These are phyloP conservation scores for Magallana angulata DNA, from an alignment of 1,140 invertebrate species.

Conservation along the genomic window DNA sequence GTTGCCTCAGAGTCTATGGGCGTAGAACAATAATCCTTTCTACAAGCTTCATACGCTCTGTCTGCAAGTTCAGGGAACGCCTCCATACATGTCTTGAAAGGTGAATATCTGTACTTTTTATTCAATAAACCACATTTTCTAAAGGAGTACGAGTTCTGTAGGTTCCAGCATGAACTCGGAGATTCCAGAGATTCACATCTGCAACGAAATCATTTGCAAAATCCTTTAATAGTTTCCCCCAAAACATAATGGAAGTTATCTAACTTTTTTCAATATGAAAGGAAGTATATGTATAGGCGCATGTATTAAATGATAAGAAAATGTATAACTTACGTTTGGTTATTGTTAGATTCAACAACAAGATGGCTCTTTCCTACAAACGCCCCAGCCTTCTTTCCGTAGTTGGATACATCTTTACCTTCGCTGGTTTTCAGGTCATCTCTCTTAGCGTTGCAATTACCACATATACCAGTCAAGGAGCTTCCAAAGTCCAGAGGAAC, in stretches of 20 bases:
- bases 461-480: conserved; percentile 91
- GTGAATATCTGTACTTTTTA: not conserved
- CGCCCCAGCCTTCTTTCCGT: conserved; percentile 3
- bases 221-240: too few relatives aligned
- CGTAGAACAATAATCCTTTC: conserved; percentile 41
- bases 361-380: conserved; percentile 18
- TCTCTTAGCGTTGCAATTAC: conserved; percentile 79
- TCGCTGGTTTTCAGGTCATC: conserved; percentile 29
- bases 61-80: conserved; percentile 15
- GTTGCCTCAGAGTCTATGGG: not conserved
- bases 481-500: conserved; percentile 88
- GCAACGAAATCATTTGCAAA: not conserved
- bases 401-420: conserved; percentile 37
- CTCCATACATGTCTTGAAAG: conserved; percentile 31
- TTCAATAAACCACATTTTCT: conserved; percentile 33
- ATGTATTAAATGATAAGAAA: too few relatives aligned
- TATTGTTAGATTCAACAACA: not conserved
- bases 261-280: too few relatives aligned
- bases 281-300: too few relatives aligned
- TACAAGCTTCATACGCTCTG: conserved; percentile 22
- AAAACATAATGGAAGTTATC: too few relatives aligned
- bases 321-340: conserved; percentile 1
- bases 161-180: not conserved
- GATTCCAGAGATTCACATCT: not conserved
- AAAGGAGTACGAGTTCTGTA: not conserved